phyloP scores from a whole-genome alignment of 1,140 invertebrate genomes.

The Bathynomus jamesi region DNA sequence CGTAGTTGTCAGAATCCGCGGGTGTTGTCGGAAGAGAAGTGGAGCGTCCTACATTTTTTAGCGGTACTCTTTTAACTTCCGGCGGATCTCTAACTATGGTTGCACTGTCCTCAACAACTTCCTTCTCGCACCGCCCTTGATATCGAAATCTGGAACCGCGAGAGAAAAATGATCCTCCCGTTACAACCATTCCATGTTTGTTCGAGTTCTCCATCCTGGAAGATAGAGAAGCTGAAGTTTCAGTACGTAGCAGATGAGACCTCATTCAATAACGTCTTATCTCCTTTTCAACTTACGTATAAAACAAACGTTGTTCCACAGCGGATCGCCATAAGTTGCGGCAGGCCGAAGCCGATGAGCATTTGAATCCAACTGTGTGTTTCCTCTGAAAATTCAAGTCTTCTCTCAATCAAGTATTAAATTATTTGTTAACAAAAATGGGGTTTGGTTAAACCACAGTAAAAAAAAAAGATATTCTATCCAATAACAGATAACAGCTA shows the following conservation, averaged over 20 bases:
- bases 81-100: constrained; percentile 37
- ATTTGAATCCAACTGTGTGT: constrained; percentile 92
- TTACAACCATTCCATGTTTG: constrained; percentile 75
- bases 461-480: no score
- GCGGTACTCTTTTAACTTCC: constrained; percentile 32
- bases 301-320: constrained; percentile 94
- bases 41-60: constrained; percentile 24
- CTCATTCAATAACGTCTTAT: no score
- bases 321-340: constrained; percentile 92
- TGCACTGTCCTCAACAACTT: constrained; percentile 63
- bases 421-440: no score
- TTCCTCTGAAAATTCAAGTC: constrained; percentile 93
- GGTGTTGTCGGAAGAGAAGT: constrained; percentile 28
- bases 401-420: no score
- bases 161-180: constrained; percentile 87
- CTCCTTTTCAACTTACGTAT: constrained; percentile 66
- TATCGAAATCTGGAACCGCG: constrained; percentile 90
- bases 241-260: no score
- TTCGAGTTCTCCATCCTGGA: constrained; percentile 72
- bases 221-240: no score
- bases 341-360: constrained; percentile 77
- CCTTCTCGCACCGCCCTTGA: constrained; percentile 75
- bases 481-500: no score
- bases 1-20: constrained; percentile 30
- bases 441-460: no score